Base-by-base conservation (phyloP, 2,888 invertebrate genomes). In the Apodemia mormo region DNA sequence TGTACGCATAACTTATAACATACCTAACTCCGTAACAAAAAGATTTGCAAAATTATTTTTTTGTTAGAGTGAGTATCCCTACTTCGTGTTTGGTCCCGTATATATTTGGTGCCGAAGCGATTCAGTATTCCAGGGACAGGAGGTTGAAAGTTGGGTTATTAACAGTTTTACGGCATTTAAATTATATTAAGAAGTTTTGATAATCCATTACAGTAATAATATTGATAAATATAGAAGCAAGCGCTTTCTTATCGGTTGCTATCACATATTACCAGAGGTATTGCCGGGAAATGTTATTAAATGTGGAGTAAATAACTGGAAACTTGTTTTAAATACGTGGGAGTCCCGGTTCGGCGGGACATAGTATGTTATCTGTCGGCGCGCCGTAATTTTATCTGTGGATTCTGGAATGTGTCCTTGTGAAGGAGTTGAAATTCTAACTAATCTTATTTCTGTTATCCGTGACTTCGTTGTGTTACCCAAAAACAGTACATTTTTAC, bases 311-410 rank as follows among this genome's bases (percentile, higher is more conserved):
- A 76, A 73, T 75, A 73, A 74, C 73, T 73, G 52, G 64, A 40
- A 71, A 77, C 75, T 72, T 69, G 75, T 75, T 66, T 65, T 65
- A 14, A 68, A 65, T 71, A 77, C 78, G 78, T 78, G 80, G 78
- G 80, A 76, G 80, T 76, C 73, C 74, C 74, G 68, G 75, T 75
- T 71, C 70, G 71, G 74, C 71, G 67, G 71, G 73, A 73, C 76
- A 14, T 49, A 49, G 77, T 76, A 76, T 77, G 72, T 76, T 75
- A 76, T 77, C 78, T 76, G 70, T 33, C 69, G 74, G 75, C 70
- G 64, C 61, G 73, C 74, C 72, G 73, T 75, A 74, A 78, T 78
- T 77, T 75, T 76, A 78, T 79, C 78, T 74, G 65, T 70, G 70
- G 71, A 33, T 58, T 74, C 73, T 73, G 75, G 75, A 74, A 78